Percentiles rank a stretch among this genome's conserved stretches.
phyloP scores from a whole-genome alignment of 2,113 vertebrate genomes.

The Artemisiospiza belli region DNA sequence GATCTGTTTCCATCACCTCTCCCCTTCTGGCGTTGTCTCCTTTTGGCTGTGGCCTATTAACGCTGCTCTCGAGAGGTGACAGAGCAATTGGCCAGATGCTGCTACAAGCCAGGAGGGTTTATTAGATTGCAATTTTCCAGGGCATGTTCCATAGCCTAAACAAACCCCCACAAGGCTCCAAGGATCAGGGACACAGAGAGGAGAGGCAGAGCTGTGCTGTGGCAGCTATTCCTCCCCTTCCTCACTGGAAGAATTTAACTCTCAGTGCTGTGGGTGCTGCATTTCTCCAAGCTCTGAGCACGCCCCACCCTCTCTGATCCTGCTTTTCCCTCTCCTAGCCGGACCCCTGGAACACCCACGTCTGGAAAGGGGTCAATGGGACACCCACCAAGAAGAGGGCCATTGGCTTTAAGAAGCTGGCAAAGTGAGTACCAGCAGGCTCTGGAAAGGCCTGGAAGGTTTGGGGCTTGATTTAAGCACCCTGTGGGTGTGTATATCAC shows the following conservation, averaged over 20 bases:
- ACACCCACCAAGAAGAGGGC: slow-evolving; percentile 96
- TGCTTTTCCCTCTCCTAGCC: slow-evolving; percentile 70
- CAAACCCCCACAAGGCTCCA: background rate
- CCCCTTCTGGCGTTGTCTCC: background rate
- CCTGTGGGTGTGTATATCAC: background rate
- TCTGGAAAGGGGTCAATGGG: slow-evolving; percentile 95
- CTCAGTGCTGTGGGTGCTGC: background rate
- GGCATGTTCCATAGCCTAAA: background rate
- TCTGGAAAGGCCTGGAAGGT: background rate
- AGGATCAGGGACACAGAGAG: background rate
- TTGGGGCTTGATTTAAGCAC: background rate
- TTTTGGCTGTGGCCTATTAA: background rate
- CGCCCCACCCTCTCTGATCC: background rate
- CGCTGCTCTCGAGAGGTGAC: background rate
- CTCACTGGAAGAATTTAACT: background rate
- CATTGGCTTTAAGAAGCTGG: slow-evolving; percentile 98
- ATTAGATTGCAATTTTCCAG: background rate
- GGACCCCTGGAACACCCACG: slow-evolving; percentile 92
- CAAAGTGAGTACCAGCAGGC: slow-evolving; percentile 83
- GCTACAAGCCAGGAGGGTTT: background rate
- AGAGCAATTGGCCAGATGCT: background rate
- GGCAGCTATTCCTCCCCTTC: background rate
- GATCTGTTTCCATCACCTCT: background rate
- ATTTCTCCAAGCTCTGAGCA: background rate
- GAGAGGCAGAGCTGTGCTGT: background rate